These are phyloP conservation scores for Gisinianus flammeolus DNA, from an alignment of 2,888 invertebrate species.

Conservation along the genomic window DNA sequence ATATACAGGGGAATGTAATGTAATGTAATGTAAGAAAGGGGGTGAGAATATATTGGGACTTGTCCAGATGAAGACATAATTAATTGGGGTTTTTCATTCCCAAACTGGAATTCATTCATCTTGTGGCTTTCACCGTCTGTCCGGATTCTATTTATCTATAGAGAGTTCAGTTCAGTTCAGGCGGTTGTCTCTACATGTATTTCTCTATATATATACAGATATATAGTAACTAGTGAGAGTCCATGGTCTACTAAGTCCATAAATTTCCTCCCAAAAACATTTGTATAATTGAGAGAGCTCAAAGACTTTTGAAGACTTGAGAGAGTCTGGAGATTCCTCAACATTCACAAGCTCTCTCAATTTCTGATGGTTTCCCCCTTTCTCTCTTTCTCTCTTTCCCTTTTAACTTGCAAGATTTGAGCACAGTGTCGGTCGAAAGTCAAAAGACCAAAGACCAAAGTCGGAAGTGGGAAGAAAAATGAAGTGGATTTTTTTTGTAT, in stretches of 20 bases:
- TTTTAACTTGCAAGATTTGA: background rate
- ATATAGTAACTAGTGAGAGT: background rate
- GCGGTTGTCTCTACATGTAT: background rate
- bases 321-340: too few species aligned
- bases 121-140: slow-evolving; percentile 20
- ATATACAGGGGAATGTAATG: too few species aligned
- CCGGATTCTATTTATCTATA: background rate
- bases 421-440: background rate
- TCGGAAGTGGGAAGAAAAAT: too few species aligned
- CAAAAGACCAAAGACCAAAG: too few species aligned
- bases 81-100: background rate
- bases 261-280: slow-evolving; percentile 1
- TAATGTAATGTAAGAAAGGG: too few species aligned
- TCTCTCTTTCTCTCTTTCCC: background rate
- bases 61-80: background rate
- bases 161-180: background rate
- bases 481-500: too few species aligned
- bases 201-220: background rate
- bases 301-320: background rate
- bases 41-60: background rate
- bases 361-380: background rate
- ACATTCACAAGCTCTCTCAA: too few species aligned
- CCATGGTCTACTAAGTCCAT: background rate
- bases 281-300: background rate
- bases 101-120: slow-evolving; percentile 10